These are phyloP conservation scores for Psix sp. DNA, from an alignment of 1,140 invertebrate species.

Conservation along the genomic window DNA sequence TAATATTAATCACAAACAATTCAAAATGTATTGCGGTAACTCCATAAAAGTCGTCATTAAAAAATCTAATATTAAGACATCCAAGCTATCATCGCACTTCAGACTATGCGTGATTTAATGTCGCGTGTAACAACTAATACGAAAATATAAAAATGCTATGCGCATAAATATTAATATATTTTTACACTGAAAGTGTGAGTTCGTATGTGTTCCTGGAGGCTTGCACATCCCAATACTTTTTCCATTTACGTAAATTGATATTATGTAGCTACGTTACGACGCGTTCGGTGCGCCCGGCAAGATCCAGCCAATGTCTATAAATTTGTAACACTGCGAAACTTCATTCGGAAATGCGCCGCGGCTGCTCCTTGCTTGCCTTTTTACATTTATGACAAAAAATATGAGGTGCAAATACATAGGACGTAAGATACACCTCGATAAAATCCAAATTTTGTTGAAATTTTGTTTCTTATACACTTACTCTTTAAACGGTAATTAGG, in stretches of 20 bases:
- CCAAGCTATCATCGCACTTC: slow-evolving; percentile 11
- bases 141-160: slow-evolving; percentile 26
- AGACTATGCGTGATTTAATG: slow-evolving; percentile 26
- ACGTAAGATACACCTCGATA: slow-evolving; percentile 36
- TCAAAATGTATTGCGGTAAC: no score
- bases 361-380: slow-evolving; percentile 24
- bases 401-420: slow-evolving; percentile 51
- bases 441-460: no score
- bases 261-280: slow-evolving; percentile 62
- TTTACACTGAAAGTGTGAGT: slow-evolving; percentile 19
- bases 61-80: slow-evolving; percentile 22
- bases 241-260: slow-evolving; percentile 74
- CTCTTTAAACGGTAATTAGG: no score
- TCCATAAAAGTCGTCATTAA: slow-evolving; percentile 30
- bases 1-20: no score
- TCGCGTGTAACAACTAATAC: slow-evolving; percentile 31
- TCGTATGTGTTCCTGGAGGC: not conserved
- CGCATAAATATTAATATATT: slow-evolving; percentile 46
- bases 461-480: no score
- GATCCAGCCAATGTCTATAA: slow-evolving; percentile 67
- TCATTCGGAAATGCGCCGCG: slow-evolving; percentile 50
- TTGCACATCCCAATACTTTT: slow-evolving; percentile 69
- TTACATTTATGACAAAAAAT: slow-evolving; percentile 51
- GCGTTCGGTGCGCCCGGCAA: slow-evolving; percentile 28
- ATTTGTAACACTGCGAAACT: slow-evolving; percentile 67